Conservation (phyloP, 2,797 vertebrate species). For the Hozukius guyotensis region DNA sequence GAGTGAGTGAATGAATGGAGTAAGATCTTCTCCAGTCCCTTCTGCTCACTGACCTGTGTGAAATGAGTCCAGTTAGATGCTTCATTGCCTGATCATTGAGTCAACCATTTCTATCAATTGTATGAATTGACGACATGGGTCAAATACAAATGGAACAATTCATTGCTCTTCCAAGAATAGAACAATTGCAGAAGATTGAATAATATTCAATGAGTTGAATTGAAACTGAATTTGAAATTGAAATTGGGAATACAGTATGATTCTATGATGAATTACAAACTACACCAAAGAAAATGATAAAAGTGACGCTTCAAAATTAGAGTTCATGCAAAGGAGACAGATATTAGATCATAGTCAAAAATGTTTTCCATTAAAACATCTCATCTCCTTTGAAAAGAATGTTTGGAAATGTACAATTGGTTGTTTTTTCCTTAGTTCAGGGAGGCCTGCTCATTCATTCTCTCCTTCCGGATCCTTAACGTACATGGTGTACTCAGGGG, state of each 20-base stretch:
- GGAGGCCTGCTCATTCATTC: not conserved
- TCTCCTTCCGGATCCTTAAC: slow-evolving; percentile 22
- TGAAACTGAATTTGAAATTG: not conserved
- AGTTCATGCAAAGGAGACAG: not conserved
- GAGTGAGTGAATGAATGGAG: not conserved
- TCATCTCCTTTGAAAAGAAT: not conserved
- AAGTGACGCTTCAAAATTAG: not conserved
- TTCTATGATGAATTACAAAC: not conserved
- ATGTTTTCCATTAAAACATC: not conserved
- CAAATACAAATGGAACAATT: not conserved
- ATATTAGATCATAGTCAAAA: not conserved
- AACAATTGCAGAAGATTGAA: not conserved
- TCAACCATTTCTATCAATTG: not conserved
- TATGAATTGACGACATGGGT: not conserved
- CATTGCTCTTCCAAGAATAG: not conserved
- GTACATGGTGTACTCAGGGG: slow-evolving; percentile 23
- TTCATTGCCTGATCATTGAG: slow-evolving; percentile 10
- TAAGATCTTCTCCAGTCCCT: not conserved
- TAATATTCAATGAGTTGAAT: not conserved
- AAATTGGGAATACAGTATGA: not conserved
- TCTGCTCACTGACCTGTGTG: slow-evolving; percentile 17
- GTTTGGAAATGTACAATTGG: not conserved
- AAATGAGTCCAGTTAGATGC: slow-evolving; percentile 13
- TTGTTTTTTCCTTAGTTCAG: slow-evolving; percentile 15
- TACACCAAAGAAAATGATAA: not conserved